These are phyloP conservation scores for Aleiodes sp. DNA, from an alignment of 1,140 invertebrate species.

Conservation along the genomic window DNA sequence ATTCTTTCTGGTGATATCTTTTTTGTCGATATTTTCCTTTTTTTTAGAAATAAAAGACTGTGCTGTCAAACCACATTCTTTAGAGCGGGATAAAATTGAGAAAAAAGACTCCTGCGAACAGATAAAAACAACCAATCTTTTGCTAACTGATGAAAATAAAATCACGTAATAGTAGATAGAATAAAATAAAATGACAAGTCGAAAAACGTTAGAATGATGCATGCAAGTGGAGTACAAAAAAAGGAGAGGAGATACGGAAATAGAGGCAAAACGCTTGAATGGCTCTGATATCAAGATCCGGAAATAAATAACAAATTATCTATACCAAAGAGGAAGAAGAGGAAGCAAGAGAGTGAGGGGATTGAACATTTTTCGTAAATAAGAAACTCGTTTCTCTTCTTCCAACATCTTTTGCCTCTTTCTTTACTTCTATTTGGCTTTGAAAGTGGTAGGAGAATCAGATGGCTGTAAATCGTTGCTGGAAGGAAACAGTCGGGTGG, in stretches of 20 bases:
- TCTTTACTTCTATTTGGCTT: neutral
- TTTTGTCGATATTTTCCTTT: conserved; percentile 1
- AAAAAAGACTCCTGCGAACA: no score
- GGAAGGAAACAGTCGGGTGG: conserved; percentile 29
- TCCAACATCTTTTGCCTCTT: conserved; percentile 20
- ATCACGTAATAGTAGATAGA: neutral
- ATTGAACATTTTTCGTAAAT: conserved; percentile 46
- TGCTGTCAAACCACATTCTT: no score
- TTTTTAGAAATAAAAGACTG: neutral
- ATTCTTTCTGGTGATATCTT: neutral
- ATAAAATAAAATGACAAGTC: neutral
- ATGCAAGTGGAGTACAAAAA: neutral
- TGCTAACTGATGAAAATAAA: neutral
- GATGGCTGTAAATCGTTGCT: conserved; percentile 58
- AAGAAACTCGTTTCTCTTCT: conserved; percentile 40
- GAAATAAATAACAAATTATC: conserved; percentile 49
- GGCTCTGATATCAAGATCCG: conserved; percentile 24
- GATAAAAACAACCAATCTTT: neutral
- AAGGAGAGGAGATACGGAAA: neutral
- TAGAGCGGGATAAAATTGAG: no score
- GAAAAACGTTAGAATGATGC: neutral
- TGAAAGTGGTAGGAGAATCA: conserved; percentile 49
- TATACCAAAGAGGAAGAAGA: conserved; percentile 29
- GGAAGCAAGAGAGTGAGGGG: neutral
- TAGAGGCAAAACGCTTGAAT: conserved; percentile 19